Base-by-base conservation (phyloP, 2,113 vertebrate species). In the Bothrops jararaca region DNA sequence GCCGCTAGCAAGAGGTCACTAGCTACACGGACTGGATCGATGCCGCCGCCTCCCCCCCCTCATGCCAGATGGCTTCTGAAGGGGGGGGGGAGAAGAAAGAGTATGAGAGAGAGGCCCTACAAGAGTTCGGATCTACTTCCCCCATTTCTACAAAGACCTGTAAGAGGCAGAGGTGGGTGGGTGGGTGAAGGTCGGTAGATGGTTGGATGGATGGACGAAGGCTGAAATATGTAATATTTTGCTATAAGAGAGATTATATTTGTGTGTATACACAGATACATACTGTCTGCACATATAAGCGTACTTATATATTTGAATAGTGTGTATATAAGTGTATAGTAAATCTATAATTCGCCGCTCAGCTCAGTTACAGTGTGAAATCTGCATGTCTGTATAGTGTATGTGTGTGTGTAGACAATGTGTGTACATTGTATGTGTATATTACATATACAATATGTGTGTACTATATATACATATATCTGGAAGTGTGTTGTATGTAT, bases 1-100 rank as follows among this genome's bases (percentile, higher is more conserved):
- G 97, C 96, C 98, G 98, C 98, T 97, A 98, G 98, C 98, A 98
- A 97, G 97, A 97, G 98, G 98, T 98, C 98, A 97, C 96, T 96
- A 95, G 97, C 98, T 97, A 96, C 98, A 96, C 69, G 98, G 98
- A 97, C 96, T 94, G 97, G 97, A 98, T 98, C 98, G 97, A 98
- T 98, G 98, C 96, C 95, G n/a, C n/a, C 96, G 95, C 95, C 97
- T 97, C 95, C 96, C 96, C 93, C 96, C 97, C 57, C 26, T 26
- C 26, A 95, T 96, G 95, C 98, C 98, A 98, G 98, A 98, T 98
- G 98, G 98, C 95, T 98, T 96, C 95, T 95, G 96, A 96, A 97
- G 58, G 95, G 96, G 95, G 96, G 95, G 96, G 96, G 96, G 96
- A 94, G 97, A 11, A 9, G 50, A n/a, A 42, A 39, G 58, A 15